A percentile compares a stretch with the other conserved stretches of the same genome.
phyloP scores from a whole-genome alignment of 2,113 vertebrate genomes.

The Oryzias javanicus region DNA sequence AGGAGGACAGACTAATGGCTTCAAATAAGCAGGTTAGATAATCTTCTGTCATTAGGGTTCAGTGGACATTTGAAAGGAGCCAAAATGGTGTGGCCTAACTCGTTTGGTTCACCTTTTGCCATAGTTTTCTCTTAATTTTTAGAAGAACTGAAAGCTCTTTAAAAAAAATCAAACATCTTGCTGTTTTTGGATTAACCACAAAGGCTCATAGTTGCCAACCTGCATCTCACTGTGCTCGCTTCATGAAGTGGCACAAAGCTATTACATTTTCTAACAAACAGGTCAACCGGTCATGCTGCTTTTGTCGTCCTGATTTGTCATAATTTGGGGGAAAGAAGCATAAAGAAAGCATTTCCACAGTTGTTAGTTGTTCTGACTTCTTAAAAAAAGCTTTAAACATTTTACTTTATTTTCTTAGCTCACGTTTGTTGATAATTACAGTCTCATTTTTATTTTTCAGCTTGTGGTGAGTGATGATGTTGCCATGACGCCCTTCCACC shows the following conservation, averaged over 20 bases:
- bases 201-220: too few species aligned
- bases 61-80: not conserved
- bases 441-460: slow-evolving; percentile 54
- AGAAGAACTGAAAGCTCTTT: not conserved
- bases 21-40: slow-evolving; percentile 85
- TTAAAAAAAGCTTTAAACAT: not conserved
- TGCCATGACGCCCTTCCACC: slow-evolving; percentile 86
- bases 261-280: not conserved
- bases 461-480: slow-evolving; percentile 85
- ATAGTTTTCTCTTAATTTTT: not conserved
- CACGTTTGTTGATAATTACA: too few species aligned
- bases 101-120: too few species aligned
- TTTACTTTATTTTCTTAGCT: not conserved
- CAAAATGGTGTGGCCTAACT: not conserved
- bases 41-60: not conserved
- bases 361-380: too few species aligned
- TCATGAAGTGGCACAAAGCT: not conserved
- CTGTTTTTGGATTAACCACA: not conserved
- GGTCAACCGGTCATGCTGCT: not conserved
- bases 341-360: too few species aligned
- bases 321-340: too few species aligned
- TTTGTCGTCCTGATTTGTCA: not conserved
- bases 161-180: not conserved
- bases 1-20: slow-evolving; percentile 84
- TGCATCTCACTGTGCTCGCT: not conserved